Conservation (phyloP, 2,888 invertebrate genomes). For the Monochamus alternatus region DNA sequence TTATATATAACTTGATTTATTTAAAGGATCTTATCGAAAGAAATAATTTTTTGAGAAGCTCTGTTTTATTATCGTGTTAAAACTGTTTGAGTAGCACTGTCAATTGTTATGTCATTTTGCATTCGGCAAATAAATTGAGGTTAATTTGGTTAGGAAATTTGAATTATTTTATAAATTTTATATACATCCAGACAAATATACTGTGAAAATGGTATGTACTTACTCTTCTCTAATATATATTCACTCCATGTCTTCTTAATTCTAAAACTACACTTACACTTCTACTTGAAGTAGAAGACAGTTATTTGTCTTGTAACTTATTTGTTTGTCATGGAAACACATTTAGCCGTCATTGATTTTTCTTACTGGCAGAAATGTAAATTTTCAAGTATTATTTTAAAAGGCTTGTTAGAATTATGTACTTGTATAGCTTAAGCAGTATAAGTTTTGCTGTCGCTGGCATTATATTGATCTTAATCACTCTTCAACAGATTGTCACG, state of each 20-base stretch:
- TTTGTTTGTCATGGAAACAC: constrained; percentile 58
- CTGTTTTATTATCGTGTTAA: neutral
- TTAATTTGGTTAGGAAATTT: constrained; percentile 2
- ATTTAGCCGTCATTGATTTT: constrained; percentile 35
- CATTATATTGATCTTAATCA: constrained; percentile 38
- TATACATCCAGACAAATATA: neutral
- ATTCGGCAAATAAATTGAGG: constrained; percentile 8
- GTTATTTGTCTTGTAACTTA: constrained; percentile 36
- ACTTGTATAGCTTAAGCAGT: constrained; percentile 15
- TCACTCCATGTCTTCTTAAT: constrained; percentile 29
- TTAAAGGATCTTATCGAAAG: too few relatives aligned
- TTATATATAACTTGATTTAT: too few relatives aligned
- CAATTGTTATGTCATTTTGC: neutral
- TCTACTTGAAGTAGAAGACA: constrained; percentile 25
- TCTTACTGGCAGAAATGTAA: constrained; percentile 3
- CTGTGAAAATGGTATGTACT: constrained; percentile 45
- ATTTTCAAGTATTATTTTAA: constrained; percentile 17
- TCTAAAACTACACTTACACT: constrained; percentile 25
- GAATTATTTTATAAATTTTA: neutral
- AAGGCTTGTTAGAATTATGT: constrained; percentile 1
- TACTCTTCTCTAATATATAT: constrained; percentile 21
- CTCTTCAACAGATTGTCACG: constrained; percentile 67
- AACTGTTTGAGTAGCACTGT: neutral
- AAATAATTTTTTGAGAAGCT: neutral
- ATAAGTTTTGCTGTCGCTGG: constrained; percentile 22